phyloP scores from a whole-genome alignment of 2,888 invertebrate species.

The Tanytarsus gracilentus region DNA sequence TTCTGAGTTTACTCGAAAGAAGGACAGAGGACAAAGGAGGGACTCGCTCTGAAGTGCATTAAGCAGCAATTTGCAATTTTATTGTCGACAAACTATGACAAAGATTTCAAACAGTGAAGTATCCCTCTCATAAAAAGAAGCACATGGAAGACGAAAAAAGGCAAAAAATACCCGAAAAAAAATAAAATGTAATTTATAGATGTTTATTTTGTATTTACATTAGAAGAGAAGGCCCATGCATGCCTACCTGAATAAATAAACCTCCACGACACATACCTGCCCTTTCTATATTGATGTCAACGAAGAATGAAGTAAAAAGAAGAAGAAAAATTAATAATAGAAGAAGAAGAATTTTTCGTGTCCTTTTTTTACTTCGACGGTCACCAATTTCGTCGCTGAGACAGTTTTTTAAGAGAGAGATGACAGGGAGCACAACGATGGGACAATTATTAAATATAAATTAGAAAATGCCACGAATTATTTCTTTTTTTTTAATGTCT shows the following conservation, averaged over 20 bases:
- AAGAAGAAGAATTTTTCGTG: not conserved
- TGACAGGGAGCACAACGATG: slow-evolving; percentile 1
- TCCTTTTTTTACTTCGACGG: slow-evolving; percentile 13
- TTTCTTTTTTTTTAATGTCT: too few species aligned
- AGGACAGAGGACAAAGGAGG: not conserved
- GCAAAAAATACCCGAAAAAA: not conserved
- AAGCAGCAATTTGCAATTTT: slow-evolving; percentile 8
- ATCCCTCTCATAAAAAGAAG: not conserved
- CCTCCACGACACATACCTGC: slow-evolving; percentile 18
- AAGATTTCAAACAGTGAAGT: not conserved
- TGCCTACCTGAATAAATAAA: slow-evolving; percentile 28
- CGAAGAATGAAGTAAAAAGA: slow-evolving; percentile 9
- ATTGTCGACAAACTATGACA: not conserved
- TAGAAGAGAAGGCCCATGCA: slow-evolving; percentile 6
- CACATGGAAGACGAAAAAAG: not conserved
- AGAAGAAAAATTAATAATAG: slow-evolving; percentile 20
- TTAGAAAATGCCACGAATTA: slow-evolving; percentile 18
- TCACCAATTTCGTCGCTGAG: not conserved
- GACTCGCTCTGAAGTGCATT: not conserved
- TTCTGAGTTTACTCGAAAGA: not conserved
- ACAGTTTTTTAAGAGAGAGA: slow-evolving; percentile 16
- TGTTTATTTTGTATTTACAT: slow-evolving; percentile 28
- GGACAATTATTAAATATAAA: slow-evolving; percentile 25
- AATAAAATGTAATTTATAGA: slow-evolving; percentile 20
- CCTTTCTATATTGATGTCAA: slow-evolving; percentile 2